Conservation (phyloP, 2,797 vertebrate genomes). For the Spinus pinus region DNA sequence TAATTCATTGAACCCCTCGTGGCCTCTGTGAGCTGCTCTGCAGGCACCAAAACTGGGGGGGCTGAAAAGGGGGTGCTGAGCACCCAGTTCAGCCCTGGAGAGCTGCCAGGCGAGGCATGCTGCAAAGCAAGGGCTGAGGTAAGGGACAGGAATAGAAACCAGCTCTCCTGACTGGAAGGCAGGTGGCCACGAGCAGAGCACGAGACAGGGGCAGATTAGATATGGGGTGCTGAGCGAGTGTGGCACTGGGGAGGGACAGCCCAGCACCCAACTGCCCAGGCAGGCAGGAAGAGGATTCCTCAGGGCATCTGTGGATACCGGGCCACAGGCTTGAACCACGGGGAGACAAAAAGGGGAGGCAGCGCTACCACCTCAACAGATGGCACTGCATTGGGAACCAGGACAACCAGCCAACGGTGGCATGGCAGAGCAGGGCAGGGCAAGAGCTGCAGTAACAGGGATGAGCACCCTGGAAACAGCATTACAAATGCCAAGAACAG, state of each 20-base stretch:
- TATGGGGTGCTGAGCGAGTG: not conserved
- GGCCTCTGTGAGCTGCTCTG: not conserved
- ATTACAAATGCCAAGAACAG: not conserved
- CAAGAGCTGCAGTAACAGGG: not conserved
- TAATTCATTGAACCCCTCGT: not conserved
- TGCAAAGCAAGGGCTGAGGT: not conserved
- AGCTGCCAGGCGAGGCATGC: not conserved
- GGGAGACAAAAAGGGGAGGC: not conserved
- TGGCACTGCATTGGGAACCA: not conserved
- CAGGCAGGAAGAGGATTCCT: not conserved
- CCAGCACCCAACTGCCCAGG: not conserved
- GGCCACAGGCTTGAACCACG: not conserved
- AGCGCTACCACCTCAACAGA: not conserved
- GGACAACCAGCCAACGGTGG: not conserved
- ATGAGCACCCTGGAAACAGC: not conserved
- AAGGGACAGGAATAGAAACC: constrained; percentile 39
- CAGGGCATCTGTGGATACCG: accelerated
- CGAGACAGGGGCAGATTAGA: constrained; percentile 28
- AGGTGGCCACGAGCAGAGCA: constrained; percentile 24
- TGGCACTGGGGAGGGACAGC: not conserved
- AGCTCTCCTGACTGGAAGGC: constrained; percentile 18
- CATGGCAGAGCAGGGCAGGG: not conserved
- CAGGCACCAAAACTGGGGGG: not conserved
- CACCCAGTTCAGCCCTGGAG: not conserved
- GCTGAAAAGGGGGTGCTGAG: not conserved